phyloP scores from a whole-genome alignment of 2,888 invertebrate species.

The Oscheius sp. region DNA sequence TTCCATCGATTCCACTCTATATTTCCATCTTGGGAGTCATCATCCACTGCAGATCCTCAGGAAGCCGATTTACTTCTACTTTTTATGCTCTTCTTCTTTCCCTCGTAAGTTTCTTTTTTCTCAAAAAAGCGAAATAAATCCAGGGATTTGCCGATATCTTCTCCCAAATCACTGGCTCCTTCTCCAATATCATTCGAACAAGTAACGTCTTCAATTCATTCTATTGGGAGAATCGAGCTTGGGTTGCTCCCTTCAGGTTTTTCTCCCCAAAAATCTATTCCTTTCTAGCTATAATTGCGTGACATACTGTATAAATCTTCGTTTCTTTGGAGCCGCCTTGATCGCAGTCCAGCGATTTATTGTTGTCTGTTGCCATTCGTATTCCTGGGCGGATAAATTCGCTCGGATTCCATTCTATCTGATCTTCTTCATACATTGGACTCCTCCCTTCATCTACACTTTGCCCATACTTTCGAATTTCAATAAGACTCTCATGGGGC shows the following conservation, averaged over 20 bases:
- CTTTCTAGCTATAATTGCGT: slow-evolving; percentile 7
- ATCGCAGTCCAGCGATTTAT: slow-evolving; percentile 9
- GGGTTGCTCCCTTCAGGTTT: slow-evolving; percentile 4
- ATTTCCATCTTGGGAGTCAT: not conserved
- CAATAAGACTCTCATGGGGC: slow-evolving; percentile 2
- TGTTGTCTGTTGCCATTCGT: not conserved
- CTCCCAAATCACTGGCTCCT: not conserved
- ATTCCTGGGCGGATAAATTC: not conserved
- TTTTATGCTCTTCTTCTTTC: slow-evolving; percentile 12
- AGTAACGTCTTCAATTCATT: not conserved
- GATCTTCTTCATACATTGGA: slow-evolving; percentile 1
- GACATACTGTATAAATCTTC: slow-evolving; percentile 2
- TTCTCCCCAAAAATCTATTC: not conserved
- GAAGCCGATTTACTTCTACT: slow-evolving; percentile 5
- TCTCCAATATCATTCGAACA: slow-evolving; percentile 6
- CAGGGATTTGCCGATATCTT: slow-evolving; percentile 12
- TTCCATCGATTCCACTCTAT: slow-evolving; percentile 7
- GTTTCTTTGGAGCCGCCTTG: slow-evolving; percentile 10
- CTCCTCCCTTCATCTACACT: not conserved
- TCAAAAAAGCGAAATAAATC: not conserved
- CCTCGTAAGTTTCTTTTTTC: not conserved
- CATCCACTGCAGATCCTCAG: not conserved
- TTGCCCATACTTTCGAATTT: not conserved
- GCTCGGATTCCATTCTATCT: not conserved
- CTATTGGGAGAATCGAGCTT: slow-evolving; percentile 4